Evolutionary conservation across 2,797 vertebrate genomes (phyloP).

Genomic region (Lepus townsendii): DNA sequence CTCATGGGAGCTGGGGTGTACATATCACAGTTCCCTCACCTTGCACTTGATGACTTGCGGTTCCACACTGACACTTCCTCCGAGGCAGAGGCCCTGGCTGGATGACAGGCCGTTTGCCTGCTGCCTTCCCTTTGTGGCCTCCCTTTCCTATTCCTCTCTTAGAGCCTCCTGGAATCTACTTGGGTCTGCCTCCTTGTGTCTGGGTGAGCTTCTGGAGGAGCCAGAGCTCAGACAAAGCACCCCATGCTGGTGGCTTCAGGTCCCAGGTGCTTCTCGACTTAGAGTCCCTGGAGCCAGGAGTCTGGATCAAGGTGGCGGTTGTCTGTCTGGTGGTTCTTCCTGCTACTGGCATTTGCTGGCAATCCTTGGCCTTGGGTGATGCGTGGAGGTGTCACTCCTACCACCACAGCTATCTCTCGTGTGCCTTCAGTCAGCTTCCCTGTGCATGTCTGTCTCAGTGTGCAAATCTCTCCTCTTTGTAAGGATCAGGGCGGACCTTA

Average conservation of each 20-base stretch:
- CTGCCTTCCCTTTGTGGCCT: too few species aligned
- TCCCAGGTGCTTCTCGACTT: not conserved
- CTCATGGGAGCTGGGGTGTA: accelerated
- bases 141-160: not conserved
- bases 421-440: not conserved
- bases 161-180: not conserved
- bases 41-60: not conserved
- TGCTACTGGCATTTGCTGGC: not conserved
- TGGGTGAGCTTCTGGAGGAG: not conserved
- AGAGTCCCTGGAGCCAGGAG: not conserved
- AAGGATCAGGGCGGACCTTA: not conserved
- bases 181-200: not conserved
- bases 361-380: not conserved
- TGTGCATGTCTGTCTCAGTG: not conserved
- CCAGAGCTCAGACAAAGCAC: not conserved
- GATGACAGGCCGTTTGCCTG: accelerated
- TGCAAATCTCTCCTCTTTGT: not conserved
- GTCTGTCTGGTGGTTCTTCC: not conserved
- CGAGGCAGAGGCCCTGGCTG: too few species aligned
- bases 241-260: not conserved
- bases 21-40: not conserved
- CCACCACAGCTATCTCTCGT: not conserved
- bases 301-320: not conserved
- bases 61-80: not conserved
- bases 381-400: not conserved